Evolutionary conservation across 2,888 invertebrate species (phyloP), one percentile per base, ranked within the genome.

Genomic region (Neria commutata): DNA sequence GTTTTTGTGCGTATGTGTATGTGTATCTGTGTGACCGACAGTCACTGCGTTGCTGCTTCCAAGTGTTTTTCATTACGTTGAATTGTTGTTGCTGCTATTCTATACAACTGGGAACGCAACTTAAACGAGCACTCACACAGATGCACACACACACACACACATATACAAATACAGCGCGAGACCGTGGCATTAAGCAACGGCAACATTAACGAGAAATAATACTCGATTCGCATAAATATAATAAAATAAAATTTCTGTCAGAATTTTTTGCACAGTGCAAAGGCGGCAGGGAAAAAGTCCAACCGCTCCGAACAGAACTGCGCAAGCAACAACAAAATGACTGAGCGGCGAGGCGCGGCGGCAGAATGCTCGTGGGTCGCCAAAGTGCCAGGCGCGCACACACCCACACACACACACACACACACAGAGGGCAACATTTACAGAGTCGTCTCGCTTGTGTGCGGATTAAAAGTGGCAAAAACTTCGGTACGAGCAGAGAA

Each of bases 241-340:
- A 63, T 62, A 67, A 67, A 66, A 65, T 65, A 63, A 61, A 65
- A 63, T 63, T 65, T 62, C 63, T 61, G 62, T 58, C 62, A 58
- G 61, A 60, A 53, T 62, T 46, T 57, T 26, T 51, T 57, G 46
- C 29, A 17, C 48, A 42, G 16, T 56, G 53, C 54, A 53, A 53
- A 59, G 51, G 45, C 24, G 45, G 37, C 23, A 47, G 49, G 49
- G 54, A 25, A 46, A 42, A n/a, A 46, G 45, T 19, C n/a, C 10
- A 42, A 8, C 40, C 24, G 37, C 4, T 4, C 37, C 37, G 10
- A 14, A 37, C 19, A 5, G 3, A 42, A 17, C 19, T 19, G 4
- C 42, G 37, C n/a, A 37, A 21, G 4, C 19, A 42, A 21, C 19
- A 17, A 21, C 17, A 42, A 21, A 19, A 17, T 42, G 19, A 42